Percentiles rank a stretch among this genome's conserved stretches.
These are phyloP conservation scores for Copsychus sechellarum DNA, from an alignment of 2,113 vertebrate species.

Conservation along the genomic window DNA sequence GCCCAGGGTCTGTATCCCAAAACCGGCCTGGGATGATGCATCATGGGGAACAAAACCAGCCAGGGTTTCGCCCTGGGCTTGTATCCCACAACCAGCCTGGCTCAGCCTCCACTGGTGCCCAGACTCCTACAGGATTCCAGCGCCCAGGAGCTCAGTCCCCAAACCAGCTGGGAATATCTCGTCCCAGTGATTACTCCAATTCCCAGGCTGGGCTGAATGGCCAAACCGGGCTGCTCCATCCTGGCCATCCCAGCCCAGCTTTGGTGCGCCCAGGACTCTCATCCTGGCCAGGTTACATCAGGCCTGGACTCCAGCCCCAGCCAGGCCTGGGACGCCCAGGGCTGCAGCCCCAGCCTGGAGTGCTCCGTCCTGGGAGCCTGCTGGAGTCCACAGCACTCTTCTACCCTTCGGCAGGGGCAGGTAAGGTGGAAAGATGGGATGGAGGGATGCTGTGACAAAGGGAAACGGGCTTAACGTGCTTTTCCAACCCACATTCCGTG, in stretches of 20 bases:
- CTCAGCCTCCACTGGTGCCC: neutral
- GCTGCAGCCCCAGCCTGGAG: neutral
- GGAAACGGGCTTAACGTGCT: neutral
- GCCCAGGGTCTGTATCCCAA: neutral
- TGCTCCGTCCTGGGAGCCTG: neutral
- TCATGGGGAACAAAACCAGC: neutral
- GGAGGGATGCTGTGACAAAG: rapidly evolving
- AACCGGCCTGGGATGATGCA: rapidly evolving
- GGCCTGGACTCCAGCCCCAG: neutral
- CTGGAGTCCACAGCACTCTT: neutral
- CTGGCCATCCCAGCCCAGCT: rapidly evolving
- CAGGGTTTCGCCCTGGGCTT: rapidly evolving
- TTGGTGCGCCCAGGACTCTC: rapidly evolving
- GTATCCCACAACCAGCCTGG: neutral
- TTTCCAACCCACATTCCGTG: neutral
- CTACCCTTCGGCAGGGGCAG: neutral
- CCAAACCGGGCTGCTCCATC: neutral
- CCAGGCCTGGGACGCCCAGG: neutral
- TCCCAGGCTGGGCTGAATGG: neutral
- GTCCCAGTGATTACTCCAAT: neutral
- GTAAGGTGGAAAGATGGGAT: rapidly evolving
- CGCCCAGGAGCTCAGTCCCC: neutral
- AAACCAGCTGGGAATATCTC: neutral
- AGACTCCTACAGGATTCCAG: neutral
- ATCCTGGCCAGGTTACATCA: neutral